These are phyloP conservation scores for Drosophila bifasciata DNA, from an alignment of 1,140 invertebrate genomes.

Conservation along the genomic window DNA sequence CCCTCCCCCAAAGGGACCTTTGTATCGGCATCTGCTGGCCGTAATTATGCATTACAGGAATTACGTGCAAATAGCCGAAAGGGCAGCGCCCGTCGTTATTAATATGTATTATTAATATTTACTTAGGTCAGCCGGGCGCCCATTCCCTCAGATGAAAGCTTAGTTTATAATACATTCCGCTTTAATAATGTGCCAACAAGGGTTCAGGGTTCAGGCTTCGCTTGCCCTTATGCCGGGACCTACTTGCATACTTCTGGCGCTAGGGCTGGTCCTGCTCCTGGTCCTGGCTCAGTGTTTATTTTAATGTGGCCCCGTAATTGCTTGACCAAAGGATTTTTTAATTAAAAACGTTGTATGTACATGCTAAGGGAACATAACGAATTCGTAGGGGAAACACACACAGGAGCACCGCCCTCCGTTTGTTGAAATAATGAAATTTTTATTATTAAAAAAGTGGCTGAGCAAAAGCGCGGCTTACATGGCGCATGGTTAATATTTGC, in stretches of 20 bases:
- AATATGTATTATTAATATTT: slow-evolving; percentile 84
- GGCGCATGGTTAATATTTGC: slow-evolving; percentile 67
- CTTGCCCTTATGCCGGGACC: not conserved
- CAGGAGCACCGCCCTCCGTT: slow-evolving; percentile 20
- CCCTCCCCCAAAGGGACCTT: too few species aligned
- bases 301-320: slow-evolving; percentile 75
- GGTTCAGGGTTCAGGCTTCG: slow-evolving; percentile 24
- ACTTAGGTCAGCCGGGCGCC: slow-evolving; percentile 71
- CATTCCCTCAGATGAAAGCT: slow-evolving; percentile 65
- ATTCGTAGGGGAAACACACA: not conserved
- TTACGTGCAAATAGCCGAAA: slow-evolving; percentile 75
- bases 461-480: slow-evolving; percentile 55
- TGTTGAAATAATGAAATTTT: slow-evolving; percentile 77
- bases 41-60: slow-evolving; percentile 77
- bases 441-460: slow-evolving; percentile 70
- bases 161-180: slow-evolving; percentile 63
- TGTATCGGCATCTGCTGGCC: slow-evolving; percentile 19
- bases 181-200: slow-evolving; percentile 66
- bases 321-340: slow-evolving; percentile 82
- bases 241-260: slow-evolving; percentile 26
- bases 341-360: slow-evolving; percentile 78
- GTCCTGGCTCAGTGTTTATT: slow-evolving; percentile 58
- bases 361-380: slow-evolving; percentile 9
- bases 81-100: slow-evolving; percentile 65
- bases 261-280: not conserved